Conservation (phyloP, 1,140 invertebrate species). For the Parapsyche elsis region DNA sequence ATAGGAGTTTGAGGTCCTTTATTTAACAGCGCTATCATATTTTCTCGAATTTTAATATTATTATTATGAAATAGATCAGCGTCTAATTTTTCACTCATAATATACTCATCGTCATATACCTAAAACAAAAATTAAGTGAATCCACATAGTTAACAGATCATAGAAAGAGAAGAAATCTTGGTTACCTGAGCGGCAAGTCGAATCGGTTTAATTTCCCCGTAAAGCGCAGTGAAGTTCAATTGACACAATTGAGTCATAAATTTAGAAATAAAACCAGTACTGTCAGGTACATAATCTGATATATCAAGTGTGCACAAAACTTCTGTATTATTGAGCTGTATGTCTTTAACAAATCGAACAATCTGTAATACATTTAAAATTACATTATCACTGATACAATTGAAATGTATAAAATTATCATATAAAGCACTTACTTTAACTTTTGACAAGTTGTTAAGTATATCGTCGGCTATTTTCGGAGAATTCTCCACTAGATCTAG, state of each 20-base stretch:
- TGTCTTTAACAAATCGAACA: conserved; percentile 62
- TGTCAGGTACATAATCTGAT: conserved; percentile 62
- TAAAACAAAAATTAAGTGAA: conserved; percentile 54
- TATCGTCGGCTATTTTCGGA: conserved; percentile 60
- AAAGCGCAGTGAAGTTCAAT: conserved; percentile 56
- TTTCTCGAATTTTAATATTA: conserved; percentile 57
- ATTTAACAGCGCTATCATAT: conserved; percentile 56
- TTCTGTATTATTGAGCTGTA: conserved; percentile 60
- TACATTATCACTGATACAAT: not conserved
- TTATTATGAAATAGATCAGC: conserved; percentile 57
- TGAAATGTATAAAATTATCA: not conserved
- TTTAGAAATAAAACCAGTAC: conserved; percentile 56
- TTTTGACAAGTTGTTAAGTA: conserved; percentile 61
- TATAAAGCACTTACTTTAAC: conserved; percentile 59
- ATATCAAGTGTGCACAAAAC: conserved; percentile 60
- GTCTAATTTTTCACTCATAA: conserved; percentile 59
- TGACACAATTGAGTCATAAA: conserved; percentile 59
- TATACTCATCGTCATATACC: conserved; percentile 60
- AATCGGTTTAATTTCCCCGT: conserved; percentile 60
- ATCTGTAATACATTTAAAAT: conserved; percentile 57
- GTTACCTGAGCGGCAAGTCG: conserved; percentile 63
- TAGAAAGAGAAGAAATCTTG: too few species aligned
- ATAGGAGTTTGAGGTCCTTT: conserved; percentile 57
- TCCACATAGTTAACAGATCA: conserved; percentile 4
- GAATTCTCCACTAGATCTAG: conserved; percentile 59